Conservation (phyloP, 2,888 invertebrate species). For the Drosophila leonis region DNA sequence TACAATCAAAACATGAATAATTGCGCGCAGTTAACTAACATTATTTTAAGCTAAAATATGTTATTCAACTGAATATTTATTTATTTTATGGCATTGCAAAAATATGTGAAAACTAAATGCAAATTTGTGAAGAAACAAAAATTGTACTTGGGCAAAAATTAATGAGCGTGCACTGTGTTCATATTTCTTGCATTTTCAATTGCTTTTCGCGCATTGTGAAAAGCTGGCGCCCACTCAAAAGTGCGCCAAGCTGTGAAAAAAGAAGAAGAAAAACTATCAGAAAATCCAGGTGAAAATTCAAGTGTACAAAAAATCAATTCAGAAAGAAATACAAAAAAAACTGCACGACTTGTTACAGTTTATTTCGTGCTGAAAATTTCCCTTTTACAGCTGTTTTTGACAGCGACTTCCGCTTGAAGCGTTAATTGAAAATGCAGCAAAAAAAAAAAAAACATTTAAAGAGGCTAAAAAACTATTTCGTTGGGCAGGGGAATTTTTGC, state of each 20-base stretch:
- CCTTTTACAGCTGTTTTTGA: conserved; percentile 33
- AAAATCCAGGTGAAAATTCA: conserved; percentile 54
- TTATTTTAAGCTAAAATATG: background rate
- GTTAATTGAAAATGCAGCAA: conserved; percentile 62
- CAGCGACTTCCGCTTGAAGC: conserved; percentile 60
- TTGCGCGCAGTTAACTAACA: conserved; percentile 1
- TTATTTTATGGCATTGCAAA: conserved; percentile 6
- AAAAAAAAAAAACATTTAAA: conserved; percentile 12
- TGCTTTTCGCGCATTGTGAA: conserved; percentile 25
- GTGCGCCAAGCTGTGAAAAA: conserved; percentile 60
- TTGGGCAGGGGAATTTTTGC: conserved; percentile 21
- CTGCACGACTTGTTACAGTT: conserved; percentile 20
- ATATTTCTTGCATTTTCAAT: conserved; percentile 31
- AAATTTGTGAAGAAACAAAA: conserved; percentile 26
- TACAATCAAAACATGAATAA: conserved; percentile 5
- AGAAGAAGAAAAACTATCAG: conserved; percentile 19
- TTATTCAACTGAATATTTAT: background rate
- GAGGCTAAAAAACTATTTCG: conserved; percentile 17
- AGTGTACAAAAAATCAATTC: conserved; percentile 37
- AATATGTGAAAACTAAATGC: conserved; percentile 14
- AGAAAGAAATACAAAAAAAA: conserved; percentile 20
- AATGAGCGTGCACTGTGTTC: conserved; percentile 19
- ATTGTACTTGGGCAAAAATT: conserved; percentile 4
- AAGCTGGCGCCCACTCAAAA: conserved; percentile 18
- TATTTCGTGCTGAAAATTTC: conserved; percentile 57